These are phyloP conservation scores for Arizona elegans DNA, from an alignment of 2,113 vertebrate genomes.

Conservation along the genomic window DNA sequence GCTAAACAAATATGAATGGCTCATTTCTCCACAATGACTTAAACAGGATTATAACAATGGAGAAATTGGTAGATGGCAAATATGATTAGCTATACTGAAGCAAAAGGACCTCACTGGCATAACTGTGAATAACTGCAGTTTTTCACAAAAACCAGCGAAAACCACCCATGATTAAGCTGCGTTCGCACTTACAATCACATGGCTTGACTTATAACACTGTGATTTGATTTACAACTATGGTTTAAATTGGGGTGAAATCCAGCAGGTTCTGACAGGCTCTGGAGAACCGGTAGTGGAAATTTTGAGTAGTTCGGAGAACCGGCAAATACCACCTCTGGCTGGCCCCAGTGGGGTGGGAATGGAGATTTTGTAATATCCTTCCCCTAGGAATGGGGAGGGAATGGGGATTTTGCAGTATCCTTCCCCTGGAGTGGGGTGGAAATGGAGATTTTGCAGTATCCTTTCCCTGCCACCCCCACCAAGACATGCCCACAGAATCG, in stretches of 20 bases:
- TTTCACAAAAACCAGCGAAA: background rate
- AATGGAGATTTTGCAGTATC: no score
- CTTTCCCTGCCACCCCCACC: no score
- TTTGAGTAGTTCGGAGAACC: no score
- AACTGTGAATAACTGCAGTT: background rate
- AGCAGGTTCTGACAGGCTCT: no score
- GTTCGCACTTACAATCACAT: background rate
- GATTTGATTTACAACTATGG: background rate
- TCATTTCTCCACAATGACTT: background rate
- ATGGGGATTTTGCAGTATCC: no score
- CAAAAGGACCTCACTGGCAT: background rate
- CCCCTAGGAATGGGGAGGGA: no score
- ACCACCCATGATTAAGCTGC: background rate
- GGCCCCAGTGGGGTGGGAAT: no score
- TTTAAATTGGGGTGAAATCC: background rate
- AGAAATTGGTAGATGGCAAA: background rate
- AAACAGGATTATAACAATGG: background rate
- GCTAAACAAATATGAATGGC: background rate
- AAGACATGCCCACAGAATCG: no score
- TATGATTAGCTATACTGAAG: background rate
- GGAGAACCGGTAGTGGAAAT: no score
- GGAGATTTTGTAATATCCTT: no score
- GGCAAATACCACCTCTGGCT: no score
- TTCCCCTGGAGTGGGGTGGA: no score
- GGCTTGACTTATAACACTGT: background rate